phyloP scores from a whole-genome alignment of 2,888 invertebrate species.

The Vanessa cardui region DNA sequence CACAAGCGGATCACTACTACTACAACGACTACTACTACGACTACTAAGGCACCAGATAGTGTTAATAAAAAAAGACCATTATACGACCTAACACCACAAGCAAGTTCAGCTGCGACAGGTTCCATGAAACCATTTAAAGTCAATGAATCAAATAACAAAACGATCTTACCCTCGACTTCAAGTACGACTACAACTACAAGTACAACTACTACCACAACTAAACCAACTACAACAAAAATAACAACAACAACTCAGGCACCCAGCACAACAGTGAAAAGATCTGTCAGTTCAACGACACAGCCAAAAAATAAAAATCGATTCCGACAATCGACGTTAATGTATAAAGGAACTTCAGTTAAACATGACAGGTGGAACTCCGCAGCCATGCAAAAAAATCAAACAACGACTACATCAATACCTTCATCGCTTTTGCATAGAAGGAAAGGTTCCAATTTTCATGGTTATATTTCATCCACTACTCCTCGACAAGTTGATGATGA shows the following conservation, averaged over 20 bases:
- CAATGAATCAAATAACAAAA: conserved; percentile 42
- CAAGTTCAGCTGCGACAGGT: conserved; percentile 61
- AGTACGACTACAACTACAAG: conserved; percentile 33
- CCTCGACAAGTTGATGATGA: conserved; percentile 47
- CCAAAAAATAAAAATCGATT: conserved; percentile 67
- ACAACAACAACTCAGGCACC: conserved; percentile 42
- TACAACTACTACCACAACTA: conserved; percentile 47
- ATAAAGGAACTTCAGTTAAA: conserved; percentile 75
- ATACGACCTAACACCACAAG: conserved; percentile 65
- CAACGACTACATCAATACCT: conserved; percentile 42
- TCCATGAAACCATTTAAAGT: conserved; percentile 51
- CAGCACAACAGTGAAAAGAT: conserved; percentile 30
- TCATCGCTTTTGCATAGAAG: conserved; percentile 55
- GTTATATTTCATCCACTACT: conserved; percentile 59
- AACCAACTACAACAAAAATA: conserved; percentile 44
- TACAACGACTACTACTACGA: conserved; percentile 49
- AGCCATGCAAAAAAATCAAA: conserved; percentile 49
- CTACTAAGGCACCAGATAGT: conserved; percentile 54
- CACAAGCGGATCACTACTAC: conserved; percentile 66
- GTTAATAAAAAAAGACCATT: conserved; percentile 52
- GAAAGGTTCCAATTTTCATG: conserved; percentile 74
- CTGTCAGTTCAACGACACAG: conserved; percentile 44
- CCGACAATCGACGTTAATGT: conserved; percentile 69
- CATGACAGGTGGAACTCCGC: conserved; percentile 69
- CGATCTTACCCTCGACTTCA: conserved; percentile 47